Base-by-base conservation (phyloP, 2,113 vertebrate genomes). In the Barbus barbus region DNA sequence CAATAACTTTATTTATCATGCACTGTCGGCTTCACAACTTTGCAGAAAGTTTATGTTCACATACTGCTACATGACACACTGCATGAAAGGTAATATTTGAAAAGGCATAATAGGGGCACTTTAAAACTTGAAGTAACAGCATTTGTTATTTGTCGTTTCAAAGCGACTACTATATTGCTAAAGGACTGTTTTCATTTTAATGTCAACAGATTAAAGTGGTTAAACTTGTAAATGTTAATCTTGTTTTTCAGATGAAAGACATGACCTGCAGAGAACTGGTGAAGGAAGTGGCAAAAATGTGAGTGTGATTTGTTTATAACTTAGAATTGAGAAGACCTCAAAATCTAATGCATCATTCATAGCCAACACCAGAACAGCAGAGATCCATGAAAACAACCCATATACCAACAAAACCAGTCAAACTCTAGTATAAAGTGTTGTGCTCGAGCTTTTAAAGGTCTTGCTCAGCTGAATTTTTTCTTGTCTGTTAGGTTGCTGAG, bases 261-360 rank as follows among this genome's bases (percentile, higher is more conserved):
- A 96, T 99, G 98, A 99, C 97, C 1, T 99, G 98, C 88, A 95
- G 96, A 87, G 98, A 99, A 88, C 93, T 97, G 84, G 98, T 99
- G 87, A 99, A 98, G 92, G 98, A 99, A 91, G 98, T 99, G 83
- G 98, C 98, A 28, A 99, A 99, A 94, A 99, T 99, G 98, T 99
- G 95, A 97, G 98, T 94, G 78, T 67, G 18, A 20, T 65, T 61
- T 41, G 18, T 61, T 60, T 58, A 28, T 22, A 56, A 76, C 74
- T 53, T 33, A 22, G 48, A 76, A 56, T 24, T n/a, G 20, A 13
- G 36, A 44, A 74, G 38, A 28, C 31, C 1, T 73, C 13, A 24
- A 74, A 46, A 51, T 75, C 8, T 0, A 75, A 28, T 75, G 16
- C 72, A 48, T 48, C 44, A 31, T 46, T 75, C 16, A 46, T 20